Evolutionary conservation across 2,888 invertebrate species (phyloP).

Genomic region (Tenthredo amoena): DNA sequence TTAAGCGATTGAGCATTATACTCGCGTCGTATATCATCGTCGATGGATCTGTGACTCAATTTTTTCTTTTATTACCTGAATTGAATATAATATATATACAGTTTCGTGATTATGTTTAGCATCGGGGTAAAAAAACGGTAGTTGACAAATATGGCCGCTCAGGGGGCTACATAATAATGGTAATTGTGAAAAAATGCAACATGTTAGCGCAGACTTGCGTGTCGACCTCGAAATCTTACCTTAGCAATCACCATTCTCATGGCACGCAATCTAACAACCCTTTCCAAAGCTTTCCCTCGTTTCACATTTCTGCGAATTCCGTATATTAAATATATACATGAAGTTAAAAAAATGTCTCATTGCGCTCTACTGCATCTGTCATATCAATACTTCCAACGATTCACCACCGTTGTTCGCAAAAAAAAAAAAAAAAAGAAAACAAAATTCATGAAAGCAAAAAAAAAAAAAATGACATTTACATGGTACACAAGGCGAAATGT

Average conservation of each 20-base stretch:
- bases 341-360: not conserved
- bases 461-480: not conserved
- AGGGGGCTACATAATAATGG: constrained; percentile 60
- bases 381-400: not conserved
- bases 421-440: not conserved
- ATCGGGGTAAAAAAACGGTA: not conserved
- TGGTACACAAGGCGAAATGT: not conserved
- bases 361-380: not conserved
- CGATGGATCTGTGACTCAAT: not conserved
- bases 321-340: not conserved
- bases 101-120: not conserved
- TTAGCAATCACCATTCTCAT: constrained; percentile 27
- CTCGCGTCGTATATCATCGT: not conserved
- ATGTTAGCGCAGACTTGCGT: constrained; percentile 61
- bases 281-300: not conserved
- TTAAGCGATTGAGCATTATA: not conserved
- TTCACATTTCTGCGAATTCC: not conserved
- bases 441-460: too few relatives aligned
- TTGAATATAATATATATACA: not conserved
- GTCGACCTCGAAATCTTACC: constrained; percentile 52
- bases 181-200: constrained; percentile 60
- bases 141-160: not conserved
- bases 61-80: not conserved
- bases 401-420: not conserved
- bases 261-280: constrained; percentile 33